These are phyloP conservation scores for Arizona elegans DNA, from an alignment of 2,113 vertebrate species.

Conservation along the genomic window DNA sequence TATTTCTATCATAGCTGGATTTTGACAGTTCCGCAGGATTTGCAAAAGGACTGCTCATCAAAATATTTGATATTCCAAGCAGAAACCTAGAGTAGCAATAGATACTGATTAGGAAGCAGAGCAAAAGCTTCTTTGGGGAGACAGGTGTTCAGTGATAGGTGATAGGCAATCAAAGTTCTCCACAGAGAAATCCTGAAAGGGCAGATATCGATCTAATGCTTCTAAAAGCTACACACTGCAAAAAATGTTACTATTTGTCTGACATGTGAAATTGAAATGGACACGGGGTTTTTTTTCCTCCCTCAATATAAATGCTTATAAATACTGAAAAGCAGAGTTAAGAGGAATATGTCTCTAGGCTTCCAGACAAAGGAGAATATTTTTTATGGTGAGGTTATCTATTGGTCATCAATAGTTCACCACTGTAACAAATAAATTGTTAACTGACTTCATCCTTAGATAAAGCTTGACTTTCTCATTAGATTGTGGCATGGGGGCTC, in stretches of 20 bases:
- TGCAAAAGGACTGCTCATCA: not conserved
- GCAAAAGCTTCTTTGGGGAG: not conserved
- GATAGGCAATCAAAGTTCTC: not conserved
- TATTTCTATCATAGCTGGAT: not conserved
- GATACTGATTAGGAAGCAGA: not conserved
- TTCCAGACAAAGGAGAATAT: not conserved
- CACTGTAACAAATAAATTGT: not conserved
- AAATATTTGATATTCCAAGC: not conserved
- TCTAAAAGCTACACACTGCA: not conserved
- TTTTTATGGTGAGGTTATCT: not conserved
- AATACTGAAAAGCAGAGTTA: not conserved
- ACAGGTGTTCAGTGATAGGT: not conserved
- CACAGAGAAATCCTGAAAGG: slow-evolving; percentile 1
- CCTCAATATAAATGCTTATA: not conserved
- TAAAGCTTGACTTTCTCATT: not conserved
- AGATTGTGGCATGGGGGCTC: not conserved
- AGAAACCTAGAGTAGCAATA: not conserved
- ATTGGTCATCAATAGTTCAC: not conserved
- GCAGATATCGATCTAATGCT: not conserved
- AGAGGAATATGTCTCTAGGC: not conserved
- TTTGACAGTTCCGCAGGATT: not conserved
- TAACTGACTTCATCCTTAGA: not conserved
- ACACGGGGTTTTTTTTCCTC: too few relatives aligned
- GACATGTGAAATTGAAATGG: not conserved
- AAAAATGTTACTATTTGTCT: not conserved